A percentile compares a stretch with the other conserved stretches of the same genome.
Evolutionary conservation across 1,140 invertebrate genomes (phyloP).

Genomic region (Oppia nitens): DNA sequence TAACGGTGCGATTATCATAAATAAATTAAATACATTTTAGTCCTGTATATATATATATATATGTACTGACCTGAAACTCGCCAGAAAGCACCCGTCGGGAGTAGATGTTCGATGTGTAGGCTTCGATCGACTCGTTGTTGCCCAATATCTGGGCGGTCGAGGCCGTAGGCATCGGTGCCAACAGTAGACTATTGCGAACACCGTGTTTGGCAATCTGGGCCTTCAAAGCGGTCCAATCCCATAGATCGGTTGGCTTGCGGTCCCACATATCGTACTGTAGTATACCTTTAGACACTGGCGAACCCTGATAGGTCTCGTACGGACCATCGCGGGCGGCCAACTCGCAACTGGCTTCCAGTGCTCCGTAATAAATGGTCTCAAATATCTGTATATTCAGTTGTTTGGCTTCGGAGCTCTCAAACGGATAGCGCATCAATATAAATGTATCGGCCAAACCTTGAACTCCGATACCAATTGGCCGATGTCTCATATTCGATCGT

Average conservation of each 20-base stretch:
- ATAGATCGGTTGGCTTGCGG: constrained; percentile 62
- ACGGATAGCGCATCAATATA: constrained; percentile 81
- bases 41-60: no score
- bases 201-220: constrained; percentile 73
- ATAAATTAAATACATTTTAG: no score
- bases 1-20: no score
- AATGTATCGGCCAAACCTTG: constrained; percentile 95
- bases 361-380: constrained; percentile 92
- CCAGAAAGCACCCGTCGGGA: constrained; percentile 80
- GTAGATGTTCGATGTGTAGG: constrained; percentile 96
- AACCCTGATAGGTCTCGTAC: constrained; percentile 80
- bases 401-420: constrained; percentile 56
- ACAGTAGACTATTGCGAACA: constrained; percentile 75
- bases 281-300: constrained; percentile 83
- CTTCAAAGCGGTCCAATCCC: constrained; percentile 74
- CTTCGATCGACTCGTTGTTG: constrained; percentile 96
- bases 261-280: constrained; percentile 98
- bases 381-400: constrained; percentile 88
- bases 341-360: constrained; percentile 88
- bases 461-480: constrained; percentile 88
- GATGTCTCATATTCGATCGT: constrained; percentile 72
- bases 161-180: constrained; percentile 97
- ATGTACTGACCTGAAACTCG: constrained; percentile 58
- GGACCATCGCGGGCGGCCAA: constrained; percentile 64
- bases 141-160: constrained; percentile 97